Conservation (phyloP, 2,888 invertebrate genomes). For the Falcaria lacertinaria region DNA sequence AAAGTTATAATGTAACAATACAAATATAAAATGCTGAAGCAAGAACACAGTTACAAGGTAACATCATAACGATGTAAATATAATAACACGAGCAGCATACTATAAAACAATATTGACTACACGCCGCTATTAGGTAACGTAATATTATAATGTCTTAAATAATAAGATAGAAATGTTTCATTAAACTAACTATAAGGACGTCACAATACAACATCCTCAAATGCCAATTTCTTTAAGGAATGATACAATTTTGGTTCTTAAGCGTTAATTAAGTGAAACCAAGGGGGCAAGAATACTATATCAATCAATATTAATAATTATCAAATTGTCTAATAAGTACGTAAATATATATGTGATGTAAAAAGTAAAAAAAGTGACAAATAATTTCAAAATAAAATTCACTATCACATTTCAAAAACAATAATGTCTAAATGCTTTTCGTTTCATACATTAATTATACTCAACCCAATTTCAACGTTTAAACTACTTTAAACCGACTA, state of each 20-base stretch:
- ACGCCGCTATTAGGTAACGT: constrained; percentile 67
- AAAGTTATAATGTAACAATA: constrained; percentile 5
- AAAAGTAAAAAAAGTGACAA: neutral
- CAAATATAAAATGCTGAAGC: constrained; percentile 51
- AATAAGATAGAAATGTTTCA: neutral
- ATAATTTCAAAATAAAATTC: neutral
- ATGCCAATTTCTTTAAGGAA: constrained; percentile 8
- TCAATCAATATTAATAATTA: too few relatives aligned
- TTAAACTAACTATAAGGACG: constrained; percentile 3
- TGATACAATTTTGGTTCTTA: constrained; percentile 5
- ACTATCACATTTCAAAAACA: neutral
- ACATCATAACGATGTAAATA: too few relatives aligned
- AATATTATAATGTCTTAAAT: constrained; percentile 7
- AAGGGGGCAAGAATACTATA: too few relatives aligned
- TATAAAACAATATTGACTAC: constrained; percentile 33
- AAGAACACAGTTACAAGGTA: too few relatives aligned
- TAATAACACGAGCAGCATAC: constrained; percentile 38
- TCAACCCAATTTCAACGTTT: neutral
- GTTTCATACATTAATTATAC: too few relatives aligned
- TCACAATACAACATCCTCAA: constrained; percentile 4
- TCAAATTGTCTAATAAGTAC: neutral
- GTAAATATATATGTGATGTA: neutral
- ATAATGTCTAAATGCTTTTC: neutral
- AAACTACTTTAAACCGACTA: neutral
- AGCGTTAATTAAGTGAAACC: too few relatives aligned